Base-by-base conservation (phyloP, 2,888 invertebrate genomes). In the Plusia festucae region DNA sequence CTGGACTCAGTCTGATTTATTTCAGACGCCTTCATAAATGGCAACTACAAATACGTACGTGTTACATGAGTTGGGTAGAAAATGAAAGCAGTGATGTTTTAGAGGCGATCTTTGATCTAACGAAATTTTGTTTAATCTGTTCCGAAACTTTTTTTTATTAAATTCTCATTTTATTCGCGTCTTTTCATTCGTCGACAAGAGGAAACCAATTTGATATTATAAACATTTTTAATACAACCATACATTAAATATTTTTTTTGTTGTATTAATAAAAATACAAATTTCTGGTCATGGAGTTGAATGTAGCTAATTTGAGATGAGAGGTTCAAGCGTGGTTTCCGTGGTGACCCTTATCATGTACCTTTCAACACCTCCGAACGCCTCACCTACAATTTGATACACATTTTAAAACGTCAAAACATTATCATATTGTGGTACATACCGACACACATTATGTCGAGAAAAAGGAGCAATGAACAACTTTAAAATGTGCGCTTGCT, bases 1-100 rank as follows among this genome's bases (percentile, higher is more conserved):
- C 92, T 92, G 90, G 82, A 68, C 80, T 76, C 78, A 73, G 85
- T 83, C 88, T 87, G 88, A 89, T 88, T 90, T 92, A 92, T 91
- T 91, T 91, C 79, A 82, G 83, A 82, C 84, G 76, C 80, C 78
- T 70, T 74, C 78, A 78, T 77, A 79, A 80, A 76, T 70, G 73
- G 73, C 76, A 77, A 69, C 60, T 72, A 73, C 68, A 78, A 73
- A 73, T 76, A 68, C 57, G 73, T 65, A 62, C 66, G 57, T 53
- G 22, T 24, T 53, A 63, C 55, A 64, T n/a, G 73, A 78, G 53
- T 60, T 66, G 24, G 46, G 62, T 60, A 22, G 32, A 59, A 75
- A 61, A 65, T 65, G 15, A 62, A 78, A 46, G n/a, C 40, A 30
- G 15, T 9, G 30, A 16, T 13, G 44, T 46, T 46, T 49, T 27